These are phyloP conservation scores for Ips nitidus DNA, from an alignment of 1,140 invertebrate genomes.

Conservation along the genomic window DNA sequence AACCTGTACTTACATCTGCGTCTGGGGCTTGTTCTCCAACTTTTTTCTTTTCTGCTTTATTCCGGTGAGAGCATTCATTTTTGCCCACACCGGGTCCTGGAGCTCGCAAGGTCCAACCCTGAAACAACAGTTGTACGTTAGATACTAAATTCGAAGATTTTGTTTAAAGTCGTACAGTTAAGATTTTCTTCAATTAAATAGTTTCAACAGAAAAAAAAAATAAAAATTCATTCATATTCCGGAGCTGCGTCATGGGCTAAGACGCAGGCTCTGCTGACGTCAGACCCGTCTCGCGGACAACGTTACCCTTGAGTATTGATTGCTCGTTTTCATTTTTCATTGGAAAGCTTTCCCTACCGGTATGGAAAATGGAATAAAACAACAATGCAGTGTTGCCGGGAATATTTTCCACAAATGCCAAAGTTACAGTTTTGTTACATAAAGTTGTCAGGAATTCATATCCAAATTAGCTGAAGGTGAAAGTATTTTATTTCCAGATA, in stretches of 20 bases:
- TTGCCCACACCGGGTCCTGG: constrained; percentile 79
- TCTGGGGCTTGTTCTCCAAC: constrained; percentile 77
- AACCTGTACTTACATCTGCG: constrained; percentile 71
- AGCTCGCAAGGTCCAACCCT: constrained; percentile 80
- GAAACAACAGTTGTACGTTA: constrained; percentile 43
- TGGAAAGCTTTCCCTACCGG: constrained; percentile 27
- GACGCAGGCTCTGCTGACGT: constrained; percentile 27
- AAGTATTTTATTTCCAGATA: constrained; percentile 2
- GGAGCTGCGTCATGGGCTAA: constrained; percentile 7
- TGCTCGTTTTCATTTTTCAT: constrained; percentile 33
- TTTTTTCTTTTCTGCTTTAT: constrained; percentile 81
- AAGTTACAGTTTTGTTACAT: background rate
- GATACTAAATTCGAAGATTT: background rate
- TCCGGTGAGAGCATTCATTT: constrained; percentile 78
- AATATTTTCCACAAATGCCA: constrained; percentile 1
- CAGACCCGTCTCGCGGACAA: constrained; percentile 30
- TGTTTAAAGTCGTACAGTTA: background rate
- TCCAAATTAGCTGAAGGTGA: background rate
- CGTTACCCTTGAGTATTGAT: constrained; percentile 35
- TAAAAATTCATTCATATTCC: constrained; percentile 29
- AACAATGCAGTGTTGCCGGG: constrained; percentile 6
- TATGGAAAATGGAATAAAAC: constrained; percentile 6
- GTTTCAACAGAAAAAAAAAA: background rate
- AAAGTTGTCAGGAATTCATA: background rate
- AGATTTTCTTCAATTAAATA: background rate